phyloP scores from a whole-genome alignment of 2,113 vertebrate species.

The Lophura nycthemera region DNA sequence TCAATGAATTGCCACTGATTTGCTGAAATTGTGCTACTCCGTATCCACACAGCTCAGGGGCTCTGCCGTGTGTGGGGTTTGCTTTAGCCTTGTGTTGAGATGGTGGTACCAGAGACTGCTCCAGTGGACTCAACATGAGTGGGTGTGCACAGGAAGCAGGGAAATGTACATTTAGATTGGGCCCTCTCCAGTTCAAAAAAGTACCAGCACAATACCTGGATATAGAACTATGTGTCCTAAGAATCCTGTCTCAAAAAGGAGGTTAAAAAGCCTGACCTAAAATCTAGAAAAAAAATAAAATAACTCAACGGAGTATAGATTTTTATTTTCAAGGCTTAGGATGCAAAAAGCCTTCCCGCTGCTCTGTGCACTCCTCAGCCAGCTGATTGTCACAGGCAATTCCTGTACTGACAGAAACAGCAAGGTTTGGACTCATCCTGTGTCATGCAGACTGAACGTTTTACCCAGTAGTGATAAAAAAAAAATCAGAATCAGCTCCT shows the following conservation, averaged over 20 bases:
- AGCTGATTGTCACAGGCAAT: not conserved
- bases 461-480: not conserved
- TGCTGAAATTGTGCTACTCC: not conserved
- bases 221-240: not conserved
- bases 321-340: not conserved
- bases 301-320: not conserved
- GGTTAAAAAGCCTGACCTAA: not conserved
- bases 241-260: not conserved
- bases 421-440: not conserved
- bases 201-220: not conserved
- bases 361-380: not conserved
- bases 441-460: not conserved
- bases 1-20: not conserved
- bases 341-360: not conserved
- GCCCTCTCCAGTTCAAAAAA: not conserved
- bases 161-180: not conserved
- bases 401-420: not conserved
- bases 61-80: fast-evolving
- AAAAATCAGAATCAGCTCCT: not conserved
- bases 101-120: not conserved
- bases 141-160: not conserved
- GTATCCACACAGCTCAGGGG: not conserved
- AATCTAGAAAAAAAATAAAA: not conserved
- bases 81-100: fast-evolving
- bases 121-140: not conserved